Percentiles rank a stretch among this genome's conserved stretches.
These are phyloP conservation scores for Drosophila pseudotalamancana DNA, from an alignment of 2,888 invertebrate species.

Conservation along the genomic window DNA sequence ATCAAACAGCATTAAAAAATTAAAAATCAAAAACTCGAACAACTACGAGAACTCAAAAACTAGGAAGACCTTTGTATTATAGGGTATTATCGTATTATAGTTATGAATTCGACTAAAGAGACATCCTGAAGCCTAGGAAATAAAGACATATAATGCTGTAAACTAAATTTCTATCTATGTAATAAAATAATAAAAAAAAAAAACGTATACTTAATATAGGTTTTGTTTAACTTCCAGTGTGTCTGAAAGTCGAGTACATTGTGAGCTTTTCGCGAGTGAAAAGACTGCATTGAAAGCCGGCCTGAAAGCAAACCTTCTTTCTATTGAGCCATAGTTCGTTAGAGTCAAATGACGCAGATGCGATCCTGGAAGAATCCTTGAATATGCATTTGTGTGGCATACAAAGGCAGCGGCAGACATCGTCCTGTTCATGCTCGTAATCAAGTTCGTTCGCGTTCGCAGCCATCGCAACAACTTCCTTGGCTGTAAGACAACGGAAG, in stretches of 20 bases:
- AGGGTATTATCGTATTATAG: too few relatives aligned
- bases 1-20: too few relatives aligned
- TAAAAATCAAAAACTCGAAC: too few relatives aligned
- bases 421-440: not conserved
- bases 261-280: not conserved
- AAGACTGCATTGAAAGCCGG: not conserved
- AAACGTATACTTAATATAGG: too few relatives aligned
- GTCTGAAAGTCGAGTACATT: not conserved
- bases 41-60: too few relatives aligned
- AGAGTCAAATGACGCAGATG: slow-evolving; percentile 23
- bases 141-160: too few relatives aligned
- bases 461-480: slow-evolving; percentile 65
- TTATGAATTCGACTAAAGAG: too few relatives aligned
- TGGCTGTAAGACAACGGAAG: slow-evolving; percentile 60
- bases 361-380: slow-evolving; percentile 29
- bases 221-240: too few relatives aligned
- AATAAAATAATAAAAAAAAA: too few relatives aligned
- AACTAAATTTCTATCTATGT: too few relatives aligned
- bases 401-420: slow-evolving; percentile 2
- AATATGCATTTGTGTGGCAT: not conserved
- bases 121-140: too few relatives aligned
- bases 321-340: not conserved
- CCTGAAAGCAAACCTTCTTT: not conserved
- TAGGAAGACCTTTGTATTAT: too few relatives aligned
- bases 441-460: not conserved